These are phyloP conservation scores for Apamea anceps DNA, from an alignment of 2,888 invertebrate genomes.

Conservation along the genomic window DNA sequence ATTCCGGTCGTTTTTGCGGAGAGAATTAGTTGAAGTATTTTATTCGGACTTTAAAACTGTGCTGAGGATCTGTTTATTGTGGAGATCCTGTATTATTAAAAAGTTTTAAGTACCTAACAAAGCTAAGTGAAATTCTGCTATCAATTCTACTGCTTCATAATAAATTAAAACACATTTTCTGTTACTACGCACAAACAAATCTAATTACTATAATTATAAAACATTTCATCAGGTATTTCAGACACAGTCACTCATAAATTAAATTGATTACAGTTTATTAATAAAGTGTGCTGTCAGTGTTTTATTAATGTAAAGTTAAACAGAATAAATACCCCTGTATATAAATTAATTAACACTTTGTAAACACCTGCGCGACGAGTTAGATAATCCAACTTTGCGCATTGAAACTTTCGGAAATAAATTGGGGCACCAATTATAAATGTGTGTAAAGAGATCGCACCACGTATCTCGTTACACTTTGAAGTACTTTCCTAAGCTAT, in stretches of 20 bases:
- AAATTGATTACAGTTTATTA: conserved; percentile 72
- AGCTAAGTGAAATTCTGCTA: neutral
- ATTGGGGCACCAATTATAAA: conserved; percentile 75
- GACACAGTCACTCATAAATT: conserved; percentile 73
- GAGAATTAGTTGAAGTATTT: conserved; percentile 3
- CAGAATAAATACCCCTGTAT: conserved; percentile 77
- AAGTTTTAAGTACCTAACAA: neutral
- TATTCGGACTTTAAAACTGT: neutral
- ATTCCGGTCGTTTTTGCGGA: conserved; percentile 7
- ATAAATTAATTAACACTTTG: conserved; percentile 83
- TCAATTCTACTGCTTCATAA: neutral
- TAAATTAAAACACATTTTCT: neutral
- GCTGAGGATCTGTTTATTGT: neutral
- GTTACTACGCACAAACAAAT: neutral
- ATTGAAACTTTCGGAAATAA: conserved; percentile 77
- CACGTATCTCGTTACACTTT: conserved; percentile 60
- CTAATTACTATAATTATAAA: conserved; percentile 23
- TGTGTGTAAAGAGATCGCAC: conserved; percentile 63
- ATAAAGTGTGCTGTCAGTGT: conserved; percentile 74
- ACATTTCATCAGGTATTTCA: conserved; percentile 12
- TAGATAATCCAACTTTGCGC: conserved; percentile 79
- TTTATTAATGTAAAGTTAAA: conserved; percentile 79
- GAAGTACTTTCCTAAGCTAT: conserved; percentile 58
- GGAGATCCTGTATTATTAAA: neutral
- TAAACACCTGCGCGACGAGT: conserved; percentile 79